These are phyloP conservation scores for Gambelia wislizenii DNA, from an alignment of 2,797 vertebrate genomes.

Conservation along the genomic window DNA sequence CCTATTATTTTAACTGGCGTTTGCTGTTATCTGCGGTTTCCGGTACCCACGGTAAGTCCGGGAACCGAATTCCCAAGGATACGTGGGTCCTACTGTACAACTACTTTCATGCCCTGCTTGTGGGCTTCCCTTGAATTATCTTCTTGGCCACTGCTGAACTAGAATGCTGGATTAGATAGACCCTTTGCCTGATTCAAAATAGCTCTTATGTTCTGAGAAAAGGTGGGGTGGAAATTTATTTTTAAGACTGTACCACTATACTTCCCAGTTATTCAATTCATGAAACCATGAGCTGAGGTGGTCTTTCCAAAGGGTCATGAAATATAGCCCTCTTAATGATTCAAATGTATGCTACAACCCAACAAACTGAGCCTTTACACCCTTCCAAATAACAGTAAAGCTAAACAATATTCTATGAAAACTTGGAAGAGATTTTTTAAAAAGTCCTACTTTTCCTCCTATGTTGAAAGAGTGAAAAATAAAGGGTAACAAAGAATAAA, in stretches of 20 bases:
- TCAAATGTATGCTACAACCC: conserved; percentile 78
- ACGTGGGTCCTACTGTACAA: no score
- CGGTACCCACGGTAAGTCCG: no score
- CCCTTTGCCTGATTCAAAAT: neutral
- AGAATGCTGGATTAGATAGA: neutral
- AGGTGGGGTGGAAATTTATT: conserved; percentile 26
- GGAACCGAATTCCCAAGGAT: no score
- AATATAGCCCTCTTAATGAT: conserved; percentile 77
- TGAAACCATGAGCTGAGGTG: conserved; percentile 82
- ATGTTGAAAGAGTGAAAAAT: conserved; percentile 72
- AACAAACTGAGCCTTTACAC: conserved; percentile 75
- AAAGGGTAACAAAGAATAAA: neutral
- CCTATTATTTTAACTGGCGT: no score
- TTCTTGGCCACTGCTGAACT: neutral
- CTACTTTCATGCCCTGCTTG: neutral
- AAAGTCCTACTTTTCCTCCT: conserved; percentile 72
- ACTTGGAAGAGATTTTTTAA: conserved; percentile 73
- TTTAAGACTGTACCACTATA: conserved; percentile 15
- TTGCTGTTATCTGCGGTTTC: no score
- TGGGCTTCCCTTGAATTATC: neutral
- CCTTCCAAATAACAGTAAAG: conserved; percentile 79
- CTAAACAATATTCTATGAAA: conserved; percentile 83
- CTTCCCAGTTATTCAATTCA: conserved; percentile 81
- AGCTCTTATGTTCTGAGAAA: neutral
- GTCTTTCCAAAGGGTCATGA: conserved; percentile 82